Conservation (phyloP, 92 coral and sea anemone species). For the Paramuricea clavata region DNA sequence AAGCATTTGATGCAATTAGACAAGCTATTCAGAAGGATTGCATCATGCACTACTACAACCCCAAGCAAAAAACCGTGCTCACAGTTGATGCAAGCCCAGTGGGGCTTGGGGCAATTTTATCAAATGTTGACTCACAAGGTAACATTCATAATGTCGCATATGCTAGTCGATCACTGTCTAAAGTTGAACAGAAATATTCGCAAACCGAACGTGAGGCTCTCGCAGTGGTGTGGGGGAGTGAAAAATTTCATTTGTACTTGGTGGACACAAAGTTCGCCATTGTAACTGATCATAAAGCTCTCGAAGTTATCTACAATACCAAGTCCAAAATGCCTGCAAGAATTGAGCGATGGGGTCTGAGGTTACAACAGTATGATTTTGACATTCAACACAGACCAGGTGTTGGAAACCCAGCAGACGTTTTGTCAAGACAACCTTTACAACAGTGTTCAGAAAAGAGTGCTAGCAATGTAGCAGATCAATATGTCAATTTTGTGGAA, state of each 20-base stretch:
- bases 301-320: conserved; percentile 42
- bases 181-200: conserved; percentile 45
- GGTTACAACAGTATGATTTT: conserved; percentile 66
- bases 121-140: conserved; percentile 45
- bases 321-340: conserved; percentile 59
- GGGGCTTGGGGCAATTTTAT: conserved; percentile 16
- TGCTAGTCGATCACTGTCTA: conserved; percentile 50
- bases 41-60: conserved; percentile 43
- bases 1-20: conserved; percentile 39
- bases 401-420: conserved; percentile 69
- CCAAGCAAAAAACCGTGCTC: conserved; percentile 29
- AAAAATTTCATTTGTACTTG: conserved; percentile 44
- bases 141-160: conserved; percentile 48
- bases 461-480: conserved; percentile 36
- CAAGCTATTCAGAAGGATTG: conserved; percentile 48
- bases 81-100: conserved; percentile 41
- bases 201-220: conserved; percentile 52
- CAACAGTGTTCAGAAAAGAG: not conserved
- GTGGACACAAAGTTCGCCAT: conserved; percentile 51
- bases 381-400: conserved; percentile 54
- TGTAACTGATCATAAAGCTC: conserved; percentile 53
- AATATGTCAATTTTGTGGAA: conserved; percentile 48
- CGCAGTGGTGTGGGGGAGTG: conserved; percentile 62
- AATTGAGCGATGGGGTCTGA: conserved; percentile 61
- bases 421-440: conserved; percentile 53